phyloP scores from a whole-genome alignment of 1,140 invertebrate genomes.

The Diprion similis region DNA sequence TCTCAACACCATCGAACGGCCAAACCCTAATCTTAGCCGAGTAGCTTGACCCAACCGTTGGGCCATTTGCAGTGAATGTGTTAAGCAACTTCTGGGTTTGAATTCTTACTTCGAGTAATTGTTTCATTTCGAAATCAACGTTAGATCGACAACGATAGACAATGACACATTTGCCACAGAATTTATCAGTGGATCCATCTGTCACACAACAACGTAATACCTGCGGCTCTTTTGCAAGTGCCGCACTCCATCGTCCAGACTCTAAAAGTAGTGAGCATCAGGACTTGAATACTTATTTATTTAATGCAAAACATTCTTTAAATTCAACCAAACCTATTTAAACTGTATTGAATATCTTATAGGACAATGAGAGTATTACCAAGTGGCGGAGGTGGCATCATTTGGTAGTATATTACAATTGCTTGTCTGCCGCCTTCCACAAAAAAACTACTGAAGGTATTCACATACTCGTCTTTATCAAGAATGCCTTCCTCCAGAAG shows the following conservation, averaged over 20 bases:
- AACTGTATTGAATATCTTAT: constrained; percentile 7
- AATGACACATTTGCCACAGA: constrained; percentile 63
- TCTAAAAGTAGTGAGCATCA: constrained; percentile 46
- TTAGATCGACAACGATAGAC: constrained; percentile 61
- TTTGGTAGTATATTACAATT: constrained; percentile 63
- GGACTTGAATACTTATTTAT: neutral
- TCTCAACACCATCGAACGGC: no score
- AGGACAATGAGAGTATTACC: constrained; percentile 45
- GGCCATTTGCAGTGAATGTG: no score
- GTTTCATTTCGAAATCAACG: constrained; percentile 60
- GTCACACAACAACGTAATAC: constrained; percentile 61
- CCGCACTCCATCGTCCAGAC: constrained; percentile 60
- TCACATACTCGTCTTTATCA: constrained; percentile 67
- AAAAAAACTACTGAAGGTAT: constrained; percentile 65
- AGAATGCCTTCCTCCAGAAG: constrained; percentile 70
- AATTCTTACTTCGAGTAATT: constrained; percentile 58
- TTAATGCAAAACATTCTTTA: neutral
- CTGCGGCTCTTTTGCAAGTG: constrained; percentile 43
- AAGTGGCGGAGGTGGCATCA: constrained; percentile 54
- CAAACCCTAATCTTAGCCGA: no score
- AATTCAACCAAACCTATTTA: constrained; percentile 19
- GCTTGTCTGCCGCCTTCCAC: constrained; percentile 56
- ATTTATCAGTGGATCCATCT: constrained; percentile 55
- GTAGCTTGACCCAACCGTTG: no score
- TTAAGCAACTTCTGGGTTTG: neutral